Evolutionary conservation across 2,113 vertebrate species (phyloP).

Genomic region (rat (Rattus norvegicus)): DNA sequence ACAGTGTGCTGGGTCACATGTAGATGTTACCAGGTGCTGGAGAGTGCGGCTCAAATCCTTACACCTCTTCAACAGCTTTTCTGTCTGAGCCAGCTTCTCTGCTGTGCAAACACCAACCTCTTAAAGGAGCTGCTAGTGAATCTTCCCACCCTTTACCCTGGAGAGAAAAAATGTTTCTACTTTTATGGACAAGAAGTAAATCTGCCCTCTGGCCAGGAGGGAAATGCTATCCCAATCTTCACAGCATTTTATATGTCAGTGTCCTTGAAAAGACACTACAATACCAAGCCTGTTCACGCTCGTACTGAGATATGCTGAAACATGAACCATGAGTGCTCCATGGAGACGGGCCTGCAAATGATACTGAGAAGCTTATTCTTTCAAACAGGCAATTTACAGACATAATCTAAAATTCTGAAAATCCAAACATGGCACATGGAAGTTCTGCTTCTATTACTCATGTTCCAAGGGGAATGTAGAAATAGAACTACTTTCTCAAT

Average conservation of each 20-base stretch:
- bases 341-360: not conserved
- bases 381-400: not conserved
- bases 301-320: not conserved
- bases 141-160: not conserved
- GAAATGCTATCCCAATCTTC: not conserved
- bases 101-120: not conserved
- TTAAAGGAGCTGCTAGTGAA: not conserved
- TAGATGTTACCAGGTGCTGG: too few relatives aligned
- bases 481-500: not conserved
- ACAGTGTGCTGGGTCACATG: not conserved
- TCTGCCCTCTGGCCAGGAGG: not conserved
- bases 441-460: not conserved
- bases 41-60: not conserved
- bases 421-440: not conserved
- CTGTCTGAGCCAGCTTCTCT: not conserved
- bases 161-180: not conserved
- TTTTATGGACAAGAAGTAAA: not conserved
- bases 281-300: not conserved
- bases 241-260: not conserved
- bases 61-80: not conserved
- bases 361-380: not conserved
- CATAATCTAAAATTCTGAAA: not conserved
- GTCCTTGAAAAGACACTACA: not conserved
- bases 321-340: not conserved
- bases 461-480: not conserved